Evolutionary conservation across 2,888 invertebrate species (phyloP).

Genomic region (Scaptomyza caliginosa): DNA sequence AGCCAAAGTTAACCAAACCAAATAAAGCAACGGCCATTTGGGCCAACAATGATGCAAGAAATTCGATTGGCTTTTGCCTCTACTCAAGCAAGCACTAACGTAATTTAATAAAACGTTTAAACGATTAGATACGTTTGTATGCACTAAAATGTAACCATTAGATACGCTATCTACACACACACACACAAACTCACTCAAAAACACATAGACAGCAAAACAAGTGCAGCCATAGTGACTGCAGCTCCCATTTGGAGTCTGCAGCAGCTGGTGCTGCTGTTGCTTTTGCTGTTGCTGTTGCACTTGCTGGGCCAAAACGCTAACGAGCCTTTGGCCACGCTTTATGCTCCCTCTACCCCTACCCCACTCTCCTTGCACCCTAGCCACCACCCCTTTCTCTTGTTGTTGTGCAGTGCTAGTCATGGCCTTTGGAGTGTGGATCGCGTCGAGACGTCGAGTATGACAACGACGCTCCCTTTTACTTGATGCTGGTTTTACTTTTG

Average conservation of each 20-base stretch:
- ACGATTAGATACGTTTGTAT: conserved; percentile 81
- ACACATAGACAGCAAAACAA: conserved; percentile 50
- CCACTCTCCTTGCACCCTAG: neutral
- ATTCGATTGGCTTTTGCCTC: conserved; percentile 52
- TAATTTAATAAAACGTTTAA: conserved; percentile 83
- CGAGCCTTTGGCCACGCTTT: conserved; percentile 77
- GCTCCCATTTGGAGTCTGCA: conserved; percentile 37
- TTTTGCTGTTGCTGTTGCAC: conserved; percentile 59
- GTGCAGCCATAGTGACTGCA: conserved; percentile 65
- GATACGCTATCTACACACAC: conserved; percentile 71
- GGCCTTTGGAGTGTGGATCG: conserved; percentile 19
- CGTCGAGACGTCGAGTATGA: conserved; percentile 40
- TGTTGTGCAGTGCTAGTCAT: conserved; percentile 19
- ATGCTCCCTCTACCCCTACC: neutral
- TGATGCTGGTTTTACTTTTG: conserved; percentile 70
- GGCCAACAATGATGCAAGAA: conserved; percentile 75
- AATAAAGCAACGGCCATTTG: conserved; percentile 58
- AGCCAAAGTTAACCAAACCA: conserved; percentile 45
- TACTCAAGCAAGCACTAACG: conserved; percentile 58
- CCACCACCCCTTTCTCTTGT: neutral
- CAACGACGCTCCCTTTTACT: conserved; percentile 77
- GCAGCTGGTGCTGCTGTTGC: neutral
- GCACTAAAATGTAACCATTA: conserved; percentile 79
- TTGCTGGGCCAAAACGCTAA: conserved; percentile 76
- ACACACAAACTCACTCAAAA: conserved; percentile 32